Evolutionary conservation across 2,113 vertebrate genomes (phyloP).

Genomic region (Pseudolaguvia tuberculata): DNA sequence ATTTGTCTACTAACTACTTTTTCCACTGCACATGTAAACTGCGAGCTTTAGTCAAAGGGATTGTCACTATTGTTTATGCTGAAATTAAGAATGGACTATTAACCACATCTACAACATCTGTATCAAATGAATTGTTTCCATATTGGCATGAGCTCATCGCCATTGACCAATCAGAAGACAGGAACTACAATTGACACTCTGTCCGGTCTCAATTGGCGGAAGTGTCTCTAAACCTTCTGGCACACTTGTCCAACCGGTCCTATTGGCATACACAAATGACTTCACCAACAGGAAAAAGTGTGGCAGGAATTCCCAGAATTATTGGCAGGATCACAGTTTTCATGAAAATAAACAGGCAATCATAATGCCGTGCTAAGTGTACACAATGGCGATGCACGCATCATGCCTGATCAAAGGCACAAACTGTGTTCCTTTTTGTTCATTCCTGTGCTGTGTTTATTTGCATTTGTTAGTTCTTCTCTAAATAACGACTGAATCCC

Average conservation of each 20-base stretch:
- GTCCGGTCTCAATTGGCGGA: not conserved
- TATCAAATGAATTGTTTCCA: not conserved
- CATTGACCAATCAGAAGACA: not conserved
- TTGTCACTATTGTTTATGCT: not conserved
- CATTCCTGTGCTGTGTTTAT: constrained; percentile 80
- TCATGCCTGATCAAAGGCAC: constrained; percentile 81
- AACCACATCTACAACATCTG: not conserved
- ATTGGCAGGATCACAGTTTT: constrained; percentile 78
- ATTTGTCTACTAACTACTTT: not conserved
- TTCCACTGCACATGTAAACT: not conserved
- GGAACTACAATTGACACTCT: not conserved
- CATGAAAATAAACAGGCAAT: constrained; percentile 92
- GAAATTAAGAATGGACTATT: not conserved
- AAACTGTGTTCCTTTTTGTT: constrained; percentile 66
- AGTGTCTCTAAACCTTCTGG: constrained; percentile 57
- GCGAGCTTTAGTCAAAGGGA: not conserved
- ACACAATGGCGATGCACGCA: constrained; percentile 83
- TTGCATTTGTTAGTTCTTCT: constrained; percentile 78
- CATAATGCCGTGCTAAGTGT: constrained; percentile 76
- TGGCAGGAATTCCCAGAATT: constrained; percentile 68
- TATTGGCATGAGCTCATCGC: not conserved
- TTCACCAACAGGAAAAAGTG: constrained; percentile 81
- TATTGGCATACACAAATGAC: constrained; percentile 79
- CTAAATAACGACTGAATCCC: constrained; percentile 82
- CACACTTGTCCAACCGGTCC: constrained; percentile 68